Base-by-base conservation (phyloP, 2,113 vertebrate genomes). In the Pitta sordida region DNA sequence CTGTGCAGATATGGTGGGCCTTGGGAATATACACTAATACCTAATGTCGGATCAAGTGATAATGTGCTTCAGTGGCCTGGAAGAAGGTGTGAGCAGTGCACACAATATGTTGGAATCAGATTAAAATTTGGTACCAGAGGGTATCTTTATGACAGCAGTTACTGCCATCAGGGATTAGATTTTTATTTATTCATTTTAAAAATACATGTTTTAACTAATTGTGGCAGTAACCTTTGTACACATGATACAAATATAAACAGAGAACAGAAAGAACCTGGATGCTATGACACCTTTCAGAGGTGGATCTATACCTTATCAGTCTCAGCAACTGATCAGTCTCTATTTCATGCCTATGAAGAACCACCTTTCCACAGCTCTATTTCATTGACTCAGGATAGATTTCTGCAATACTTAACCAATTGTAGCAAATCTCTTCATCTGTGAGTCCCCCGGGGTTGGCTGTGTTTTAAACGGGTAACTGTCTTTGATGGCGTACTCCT, bases 401-500 rank as follows among this genome's bases (percentile, higher is more conserved):
- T 88, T 62, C 67, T 86, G 78, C 18, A 95, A 97, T 98, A 98
- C 94, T 97, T 94, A 98, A 99, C 99, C 98, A 32, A 98, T 96
- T 82, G 98, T 96, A 87, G 96, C 92, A 97, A 99, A 98, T 90
- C 87, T 96, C 96, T 97, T 98, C 94, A 98, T 96, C 68, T 97
- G 96, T 92, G 98, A 96, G 79, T 98, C 97, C 92, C 97, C 96
- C 49, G 98, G 98, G 46, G 98, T 97, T 22, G 98, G 98, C 15
- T 97, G 97, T 10, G 98, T 98, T 75, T 98, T 98, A 49, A 97
- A 98, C 8, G 97, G 96, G 80, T 98, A 99, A 95, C 98, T 98
- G 85, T 77, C 94, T 96, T 99, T 99, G 86, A 99, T 60, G 44
- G 94, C 76, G 36, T 99, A 99, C 78, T 98, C 95, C 73, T 99